Percentiles rank a stretch among this genome's conserved stretches.
These are phyloP conservation scores for Diachasma alloeum DNA, from an alignment of 1,140 invertebrate species.

Conservation along the genomic window DNA sequence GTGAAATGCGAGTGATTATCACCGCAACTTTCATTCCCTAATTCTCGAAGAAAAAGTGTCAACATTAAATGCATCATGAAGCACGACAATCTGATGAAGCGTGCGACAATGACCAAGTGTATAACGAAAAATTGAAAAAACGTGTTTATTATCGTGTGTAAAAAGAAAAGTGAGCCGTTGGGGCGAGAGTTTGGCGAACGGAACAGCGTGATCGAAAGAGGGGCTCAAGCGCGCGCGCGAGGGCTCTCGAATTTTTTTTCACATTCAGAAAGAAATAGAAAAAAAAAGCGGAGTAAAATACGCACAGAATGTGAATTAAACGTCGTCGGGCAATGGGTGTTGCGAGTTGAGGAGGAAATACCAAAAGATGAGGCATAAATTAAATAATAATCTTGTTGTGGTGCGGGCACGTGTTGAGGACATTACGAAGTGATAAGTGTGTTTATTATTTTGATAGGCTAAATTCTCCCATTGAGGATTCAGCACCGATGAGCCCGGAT, in stretches of 20 bases:
- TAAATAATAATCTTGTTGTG: background rate
- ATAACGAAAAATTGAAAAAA: too few species aligned
- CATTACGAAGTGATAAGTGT: constrained; percentile 20
- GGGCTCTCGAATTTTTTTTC: background rate
- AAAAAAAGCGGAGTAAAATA: background rate
- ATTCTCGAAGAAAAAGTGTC: background rate
- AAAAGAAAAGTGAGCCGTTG: background rate
- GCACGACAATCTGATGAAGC: background rate
- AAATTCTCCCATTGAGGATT: constrained; percentile 33
- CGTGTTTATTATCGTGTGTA: background rate
- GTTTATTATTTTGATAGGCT: constrained; percentile 22
- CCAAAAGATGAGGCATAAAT: background rate
- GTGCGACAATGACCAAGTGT: too few species aligned
- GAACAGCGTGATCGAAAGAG: constrained; percentile 25
- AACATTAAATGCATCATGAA: background rate
- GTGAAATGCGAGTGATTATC: background rate
- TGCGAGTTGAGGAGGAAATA: background rate
- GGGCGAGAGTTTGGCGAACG: constrained; percentile 35
- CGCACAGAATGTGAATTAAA: background rate
- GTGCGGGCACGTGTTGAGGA: background rate
- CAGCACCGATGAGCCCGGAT: constrained; percentile 57
- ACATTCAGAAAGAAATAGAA: constrained; percentile 8
- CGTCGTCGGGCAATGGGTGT: background rate
- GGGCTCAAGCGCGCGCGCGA: constrained; percentile 33
- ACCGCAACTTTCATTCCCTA: background rate